These are phyloP conservation scores for Coptodon rendalli DNA, from an alignment of 2,113 vertebrate species.

Conservation along the genomic window DNA sequence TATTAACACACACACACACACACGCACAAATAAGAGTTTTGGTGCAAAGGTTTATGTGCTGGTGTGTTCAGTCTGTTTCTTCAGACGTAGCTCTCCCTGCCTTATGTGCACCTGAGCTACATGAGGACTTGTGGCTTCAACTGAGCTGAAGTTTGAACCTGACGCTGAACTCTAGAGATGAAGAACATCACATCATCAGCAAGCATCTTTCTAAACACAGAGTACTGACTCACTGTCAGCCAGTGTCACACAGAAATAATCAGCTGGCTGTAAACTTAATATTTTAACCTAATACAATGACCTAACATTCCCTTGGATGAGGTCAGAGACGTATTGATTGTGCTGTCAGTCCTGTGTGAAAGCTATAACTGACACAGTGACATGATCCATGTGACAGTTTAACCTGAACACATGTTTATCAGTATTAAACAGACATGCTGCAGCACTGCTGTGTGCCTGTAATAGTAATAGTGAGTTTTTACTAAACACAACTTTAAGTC, in stretches of 20 bases:
- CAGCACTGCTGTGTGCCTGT: neutral
- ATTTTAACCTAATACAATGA: no score
- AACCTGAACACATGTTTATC: constrained; percentile 4
- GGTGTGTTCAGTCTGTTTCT: no score
- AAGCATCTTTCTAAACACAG: no score
- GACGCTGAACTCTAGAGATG: no score
- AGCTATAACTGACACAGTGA: constrained; percentile 8
- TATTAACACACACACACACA: rapidly evolving
- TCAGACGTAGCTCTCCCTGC: no score
- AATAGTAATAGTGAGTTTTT: neutral
- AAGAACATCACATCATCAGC: no score
- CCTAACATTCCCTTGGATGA: constrained; percentile 16
- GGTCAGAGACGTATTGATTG: constrained; percentile 29
- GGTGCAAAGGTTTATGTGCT: no score
- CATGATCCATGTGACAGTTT: constrained; percentile 30
- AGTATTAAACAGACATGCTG: neutral
- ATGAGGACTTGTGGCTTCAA: no score
- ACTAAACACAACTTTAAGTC: neutral
- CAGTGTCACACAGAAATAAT: neutral
- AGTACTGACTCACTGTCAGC: no score
- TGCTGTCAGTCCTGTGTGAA: constrained; percentile 47
- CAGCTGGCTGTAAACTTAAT: neutral
- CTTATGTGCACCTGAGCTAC: no score
- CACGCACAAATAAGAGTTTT: neutral
- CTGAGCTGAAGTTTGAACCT: no score